These are phyloP conservation scores for Clarias laeviceps DNA, from an alignment of 2,797 vertebrate genomes.

Conservation along the genomic window DNA sequence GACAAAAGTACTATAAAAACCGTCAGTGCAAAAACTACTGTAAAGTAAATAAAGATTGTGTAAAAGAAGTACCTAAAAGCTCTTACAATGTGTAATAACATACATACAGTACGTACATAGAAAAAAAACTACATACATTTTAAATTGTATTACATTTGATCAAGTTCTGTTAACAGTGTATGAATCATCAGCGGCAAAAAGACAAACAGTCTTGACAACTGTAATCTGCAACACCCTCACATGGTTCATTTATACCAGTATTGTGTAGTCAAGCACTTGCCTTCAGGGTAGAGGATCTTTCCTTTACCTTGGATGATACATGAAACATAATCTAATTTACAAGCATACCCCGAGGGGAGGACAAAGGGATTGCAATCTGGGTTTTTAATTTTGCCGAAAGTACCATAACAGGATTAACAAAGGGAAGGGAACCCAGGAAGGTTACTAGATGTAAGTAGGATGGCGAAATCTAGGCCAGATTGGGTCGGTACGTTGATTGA, in stretches of 20 bases:
- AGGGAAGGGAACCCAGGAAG: neutral
- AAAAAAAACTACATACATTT: neutral
- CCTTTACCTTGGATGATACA: slow-evolving; percentile 11
- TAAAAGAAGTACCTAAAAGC: neutral
- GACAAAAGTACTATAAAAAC: neutral
- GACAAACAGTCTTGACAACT: neutral
- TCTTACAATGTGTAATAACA: neutral
- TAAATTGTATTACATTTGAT: neutral
- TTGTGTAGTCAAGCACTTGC: neutral
- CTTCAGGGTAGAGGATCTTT: slow-evolving; percentile 6
- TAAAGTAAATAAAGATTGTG: neutral
- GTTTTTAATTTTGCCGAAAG: slow-evolving; percentile 1
- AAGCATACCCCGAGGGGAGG: neutral
- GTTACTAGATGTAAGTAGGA: neutral
- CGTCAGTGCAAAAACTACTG: neutral
- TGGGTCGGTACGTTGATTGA: neutral
- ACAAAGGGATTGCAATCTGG: neutral
- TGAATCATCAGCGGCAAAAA: neutral
- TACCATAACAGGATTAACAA: neutral
- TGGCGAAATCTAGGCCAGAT: no score
- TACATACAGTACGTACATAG: no score
- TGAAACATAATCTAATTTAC: neutral
- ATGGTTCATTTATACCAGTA: neutral
- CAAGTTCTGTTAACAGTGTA: neutral
- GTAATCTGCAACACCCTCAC: neutral